Conservation (phyloP, 1,140 invertebrate species). For the Drosophila ogumai region DNA sequence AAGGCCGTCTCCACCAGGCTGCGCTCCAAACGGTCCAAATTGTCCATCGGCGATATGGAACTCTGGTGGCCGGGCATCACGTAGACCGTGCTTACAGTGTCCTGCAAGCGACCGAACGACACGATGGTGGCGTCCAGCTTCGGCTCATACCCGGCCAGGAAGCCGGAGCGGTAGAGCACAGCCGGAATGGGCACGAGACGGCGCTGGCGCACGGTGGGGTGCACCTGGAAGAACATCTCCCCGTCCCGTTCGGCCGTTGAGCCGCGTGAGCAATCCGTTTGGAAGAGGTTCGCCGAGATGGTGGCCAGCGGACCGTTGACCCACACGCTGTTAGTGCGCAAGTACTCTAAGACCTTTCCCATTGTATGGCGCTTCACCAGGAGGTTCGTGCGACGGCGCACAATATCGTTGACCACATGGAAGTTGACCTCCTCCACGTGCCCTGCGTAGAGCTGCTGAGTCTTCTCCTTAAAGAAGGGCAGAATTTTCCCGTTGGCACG, state of each 20-base stretch:
- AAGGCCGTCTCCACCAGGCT: slow-evolving; percentile 88
- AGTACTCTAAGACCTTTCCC: slow-evolving; percentile 90
- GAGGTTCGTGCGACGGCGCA: slow-evolving; percentile 91
- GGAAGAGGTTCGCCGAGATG: slow-evolving; percentile 91
- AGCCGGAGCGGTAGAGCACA: slow-evolving; percentile 90
- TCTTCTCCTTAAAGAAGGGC: slow-evolving; percentile 94
- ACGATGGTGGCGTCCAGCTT: slow-evolving; percentile 92
- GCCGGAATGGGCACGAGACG: slow-evolving; percentile 92
- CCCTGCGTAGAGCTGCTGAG: slow-evolving; percentile 93
- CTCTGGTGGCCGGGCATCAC: slow-evolving; percentile 92
- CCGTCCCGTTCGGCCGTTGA: slow-evolving; percentile 91
- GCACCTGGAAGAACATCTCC: slow-evolving; percentile 93
- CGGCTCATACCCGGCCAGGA: slow-evolving; percentile 93
- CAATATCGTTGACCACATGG: slow-evolving; percentile 91
- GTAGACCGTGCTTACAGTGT: slow-evolving; percentile 91
- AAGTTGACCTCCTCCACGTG: slow-evolving; percentile 94
- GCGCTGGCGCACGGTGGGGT: slow-evolving; percentile 90
- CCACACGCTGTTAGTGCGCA: slow-evolving; percentile 89
- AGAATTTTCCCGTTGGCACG: slow-evolving; percentile 90
- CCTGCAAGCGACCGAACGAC: slow-evolving; percentile 89
- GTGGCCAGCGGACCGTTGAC: slow-evolving; percentile 91
- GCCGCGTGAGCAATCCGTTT: slow-evolving; percentile 90
- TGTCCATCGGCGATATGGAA: slow-evolving; percentile 90
- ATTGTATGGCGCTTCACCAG: slow-evolving; percentile 91
- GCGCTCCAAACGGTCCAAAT: slow-evolving; percentile 89